Evolutionary conservation across 1,140 invertebrate species (phyloP).

Genomic region (Lutraria rhynchaena): DNA sequence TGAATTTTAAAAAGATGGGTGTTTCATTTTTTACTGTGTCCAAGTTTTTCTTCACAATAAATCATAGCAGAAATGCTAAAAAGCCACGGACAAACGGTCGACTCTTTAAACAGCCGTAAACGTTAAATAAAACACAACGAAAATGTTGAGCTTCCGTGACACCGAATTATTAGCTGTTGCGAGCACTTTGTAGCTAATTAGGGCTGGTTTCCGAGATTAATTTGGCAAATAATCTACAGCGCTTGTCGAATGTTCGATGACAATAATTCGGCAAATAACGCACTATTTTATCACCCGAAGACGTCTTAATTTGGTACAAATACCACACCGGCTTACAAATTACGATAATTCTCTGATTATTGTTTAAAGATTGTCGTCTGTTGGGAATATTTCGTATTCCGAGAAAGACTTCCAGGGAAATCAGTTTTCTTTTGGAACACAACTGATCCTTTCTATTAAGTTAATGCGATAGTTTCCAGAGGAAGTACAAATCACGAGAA

Average conservation of each 20-base stretch:
- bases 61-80: too few relatives aligned
- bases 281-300: constrained; percentile 3
- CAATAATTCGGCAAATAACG: constrained; percentile 16
- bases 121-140: too few relatives aligned
- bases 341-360: constrained; percentile 58
- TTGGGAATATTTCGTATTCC: constrained; percentile 54
- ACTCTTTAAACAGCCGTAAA: too few relatives aligned
- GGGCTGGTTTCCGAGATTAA: constrained; percentile 11
- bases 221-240: constrained; percentile 30
- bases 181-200: constrained; percentile 36
- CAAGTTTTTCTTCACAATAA: too few relatives aligned
- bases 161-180: constrained; percentile 24
- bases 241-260: constrained; percentile 16
- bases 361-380: constrained; percentile 53
- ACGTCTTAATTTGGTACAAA: constrained; percentile 47
- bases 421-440: constrained; percentile 44
- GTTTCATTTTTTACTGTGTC: too few relatives aligned
- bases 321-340: constrained; percentile 39
- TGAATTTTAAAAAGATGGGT: too few relatives aligned
- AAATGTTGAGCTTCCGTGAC: constrained; percentile 33
- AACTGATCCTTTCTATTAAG: constrained; percentile 55
- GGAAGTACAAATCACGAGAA: constrained; percentile 27
- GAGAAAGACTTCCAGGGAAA: constrained; percentile 12
- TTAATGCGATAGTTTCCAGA: constrained; percentile 47
- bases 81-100: too few relatives aligned